Percentiles rank a stretch among this genome's conserved stretches.
phyloP scores from a whole-genome alignment of 37 sponge, comb jelly and placozoan genomes.

The Hormiphora californensis region DNA sequence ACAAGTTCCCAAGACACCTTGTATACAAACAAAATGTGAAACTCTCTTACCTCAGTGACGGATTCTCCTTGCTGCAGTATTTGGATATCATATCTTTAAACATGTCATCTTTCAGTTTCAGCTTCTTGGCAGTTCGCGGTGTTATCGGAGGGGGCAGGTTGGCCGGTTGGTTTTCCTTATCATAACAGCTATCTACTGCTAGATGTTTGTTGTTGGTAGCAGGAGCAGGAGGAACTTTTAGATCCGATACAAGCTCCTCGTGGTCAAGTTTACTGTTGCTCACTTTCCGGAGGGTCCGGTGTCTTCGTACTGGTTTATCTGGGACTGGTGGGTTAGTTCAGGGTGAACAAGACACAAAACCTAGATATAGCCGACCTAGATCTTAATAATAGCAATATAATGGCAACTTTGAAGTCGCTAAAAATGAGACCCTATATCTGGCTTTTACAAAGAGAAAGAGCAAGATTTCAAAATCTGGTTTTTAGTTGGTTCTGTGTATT shows the following conservation, averaged over 20 bases:
- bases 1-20: background rate
- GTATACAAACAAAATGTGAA: background rate
- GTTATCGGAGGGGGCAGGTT: slow-evolving; percentile 38
- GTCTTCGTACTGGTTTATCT: slow-evolving; percentile 12
- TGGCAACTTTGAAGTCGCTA: too few relatives aligned
- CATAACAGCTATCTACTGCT: background rate
- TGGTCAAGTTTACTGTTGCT: slow-evolving; percentile 21
- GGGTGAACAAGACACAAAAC: too few relatives aligned
- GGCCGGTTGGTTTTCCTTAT: background rate
- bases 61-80: slow-evolving; percentile 28
- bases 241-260: background rate
- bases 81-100: slow-evolving; percentile 49
- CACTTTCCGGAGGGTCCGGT: background rate
- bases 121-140: slow-evolving; percentile 46
- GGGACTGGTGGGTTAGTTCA: background rate
- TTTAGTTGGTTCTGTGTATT: too few relatives aligned
- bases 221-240: too few relatives aligned
- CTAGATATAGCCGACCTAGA: too few relatives aligned
- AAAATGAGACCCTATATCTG: too few relatives aligned
- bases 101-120: slow-evolving; percentile 50
- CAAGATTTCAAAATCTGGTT: too few relatives aligned
- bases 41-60: background rate
- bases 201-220: background rate
- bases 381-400: too few relatives aligned
- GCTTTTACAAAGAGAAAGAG: too few relatives aligned